Conservation (phyloP, 37 sponge, comb jelly and placozoan species). For the Amphimedon queenslandica region DNA sequence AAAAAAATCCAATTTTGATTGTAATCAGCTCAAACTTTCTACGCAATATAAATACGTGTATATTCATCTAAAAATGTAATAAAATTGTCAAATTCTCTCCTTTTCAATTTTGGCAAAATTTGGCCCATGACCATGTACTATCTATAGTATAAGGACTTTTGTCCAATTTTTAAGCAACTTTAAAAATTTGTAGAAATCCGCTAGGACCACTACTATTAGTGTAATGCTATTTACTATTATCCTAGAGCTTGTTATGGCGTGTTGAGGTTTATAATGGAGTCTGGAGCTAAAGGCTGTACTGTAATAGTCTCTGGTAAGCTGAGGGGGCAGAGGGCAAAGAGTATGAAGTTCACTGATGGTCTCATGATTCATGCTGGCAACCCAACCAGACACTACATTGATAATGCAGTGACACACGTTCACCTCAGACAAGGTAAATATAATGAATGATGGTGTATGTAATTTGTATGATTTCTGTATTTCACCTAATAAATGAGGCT, state of each 20-base stretch:
- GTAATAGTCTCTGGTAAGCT: conserved; percentile 98
- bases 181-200: no score
- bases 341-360: conserved; percentile 99
- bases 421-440: conserved; percentile 87
- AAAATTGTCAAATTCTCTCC: no score
- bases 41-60: no score
- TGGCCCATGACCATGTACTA: no score
- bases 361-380: conserved; percentile 98
- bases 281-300: conserved; percentile 98
- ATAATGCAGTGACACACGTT: conserved; percentile 94
- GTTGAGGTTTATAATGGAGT: conserved; percentile 98
- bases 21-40: no score
- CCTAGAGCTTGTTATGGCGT: conserved; percentile 98
- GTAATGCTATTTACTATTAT: conserved; percentile 3
- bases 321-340: conserved; percentile 97
- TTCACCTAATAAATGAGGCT: background rate
- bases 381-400: conserved; percentile 88
- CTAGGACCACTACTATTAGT: background rate
- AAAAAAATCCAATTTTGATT: no score
- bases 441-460: background rate
- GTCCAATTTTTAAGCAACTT: no score
- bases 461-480: background rate
- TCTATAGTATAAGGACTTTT: no score
- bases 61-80: background rate
- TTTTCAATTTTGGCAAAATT: no score